These are phyloP conservation scores for Polymixis flavicincta DNA, from an alignment of 2,888 invertebrate species.

Conservation along the genomic window DNA sequence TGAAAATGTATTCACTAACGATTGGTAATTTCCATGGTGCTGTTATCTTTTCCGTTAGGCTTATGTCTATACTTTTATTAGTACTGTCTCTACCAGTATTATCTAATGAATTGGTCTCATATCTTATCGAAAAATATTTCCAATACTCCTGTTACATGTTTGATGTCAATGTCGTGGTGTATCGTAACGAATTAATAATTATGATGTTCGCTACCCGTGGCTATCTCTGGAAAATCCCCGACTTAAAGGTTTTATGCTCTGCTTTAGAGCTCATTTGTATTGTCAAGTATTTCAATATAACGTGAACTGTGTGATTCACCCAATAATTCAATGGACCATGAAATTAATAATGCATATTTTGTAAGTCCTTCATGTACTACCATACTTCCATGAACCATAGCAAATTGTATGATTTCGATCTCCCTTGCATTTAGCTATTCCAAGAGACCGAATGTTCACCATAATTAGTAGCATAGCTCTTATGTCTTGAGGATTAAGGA, in stretches of 20 bases:
- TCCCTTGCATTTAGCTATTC: neutral
- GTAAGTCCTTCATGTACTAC: neutral
- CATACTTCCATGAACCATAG: neutral
- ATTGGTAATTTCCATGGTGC: neutral
- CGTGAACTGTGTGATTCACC: neutral
- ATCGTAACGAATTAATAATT: conserved; percentile 23
- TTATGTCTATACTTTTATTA: conserved; percentile 1
- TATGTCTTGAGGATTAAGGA: too few relatives aligned
- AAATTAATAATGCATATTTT: neutral
- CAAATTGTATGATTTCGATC: neutral
- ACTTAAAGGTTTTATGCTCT: neutral
- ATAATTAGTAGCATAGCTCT: too few relatives aligned
- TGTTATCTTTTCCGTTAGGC: neutral
- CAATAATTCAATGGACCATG: neutral
- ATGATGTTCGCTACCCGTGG: neutral
- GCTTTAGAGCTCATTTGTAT: neutral
- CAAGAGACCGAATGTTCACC: too few relatives aligned
- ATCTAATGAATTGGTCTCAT: conserved; percentile 17
- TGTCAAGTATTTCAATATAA: neutral
- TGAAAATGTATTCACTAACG: neutral
- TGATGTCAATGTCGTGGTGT: conserved; percentile 34
- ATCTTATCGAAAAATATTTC: conserved; percentile 40
- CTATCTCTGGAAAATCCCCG: neutral
- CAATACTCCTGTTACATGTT: conserved; percentile 12
- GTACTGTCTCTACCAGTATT: neutral